Conservation (phyloP, 2,113 vertebrate species). For the Tychaedon coryphoeus region DNA sequence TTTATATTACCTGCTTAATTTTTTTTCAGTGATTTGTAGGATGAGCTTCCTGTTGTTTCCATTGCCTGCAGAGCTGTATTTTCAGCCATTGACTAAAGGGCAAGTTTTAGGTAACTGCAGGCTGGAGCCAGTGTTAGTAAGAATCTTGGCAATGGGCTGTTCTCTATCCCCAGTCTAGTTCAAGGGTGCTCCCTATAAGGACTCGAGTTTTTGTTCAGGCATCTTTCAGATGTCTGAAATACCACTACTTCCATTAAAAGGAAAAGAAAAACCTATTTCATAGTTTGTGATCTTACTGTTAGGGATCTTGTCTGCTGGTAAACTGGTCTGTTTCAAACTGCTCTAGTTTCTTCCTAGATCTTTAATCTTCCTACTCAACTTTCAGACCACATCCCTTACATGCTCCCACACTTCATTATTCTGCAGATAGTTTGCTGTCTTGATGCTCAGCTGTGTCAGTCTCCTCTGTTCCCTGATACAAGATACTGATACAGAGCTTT, state of each 20-base stretch:
- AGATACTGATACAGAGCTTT: neutral
- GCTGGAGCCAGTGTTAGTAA: neutral
- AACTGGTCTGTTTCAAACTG: neutral
- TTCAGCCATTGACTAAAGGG: neutral
- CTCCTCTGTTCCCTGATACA: neutral
- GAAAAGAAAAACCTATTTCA: neutral
- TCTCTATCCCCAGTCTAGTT: neutral
- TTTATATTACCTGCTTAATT: neutral
- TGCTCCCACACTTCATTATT: neutral
- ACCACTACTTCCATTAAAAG: neutral
- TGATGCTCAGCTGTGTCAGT: neutral
- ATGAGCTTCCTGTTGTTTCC: neutral
- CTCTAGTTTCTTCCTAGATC: neutral
- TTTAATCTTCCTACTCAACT: neutral
- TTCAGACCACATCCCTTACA: neutral
- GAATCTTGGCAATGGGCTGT: neutral
- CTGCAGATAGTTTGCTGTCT: neutral
- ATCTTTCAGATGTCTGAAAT: slow-evolving; percentile 1
- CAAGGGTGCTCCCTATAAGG: slow-evolving; percentile 25
- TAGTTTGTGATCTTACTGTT: neutral
- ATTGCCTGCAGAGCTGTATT: neutral
- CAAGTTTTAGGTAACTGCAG: neutral
- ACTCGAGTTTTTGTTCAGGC: neutral
- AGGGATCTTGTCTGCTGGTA: neutral
- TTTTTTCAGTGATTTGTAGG: neutral